Evolutionary conservation across 2,888 invertebrate species (phyloP), one percentile per base, ranked within the genome.

Genomic region (Bursaphelenchus okinawaensis): DNA sequence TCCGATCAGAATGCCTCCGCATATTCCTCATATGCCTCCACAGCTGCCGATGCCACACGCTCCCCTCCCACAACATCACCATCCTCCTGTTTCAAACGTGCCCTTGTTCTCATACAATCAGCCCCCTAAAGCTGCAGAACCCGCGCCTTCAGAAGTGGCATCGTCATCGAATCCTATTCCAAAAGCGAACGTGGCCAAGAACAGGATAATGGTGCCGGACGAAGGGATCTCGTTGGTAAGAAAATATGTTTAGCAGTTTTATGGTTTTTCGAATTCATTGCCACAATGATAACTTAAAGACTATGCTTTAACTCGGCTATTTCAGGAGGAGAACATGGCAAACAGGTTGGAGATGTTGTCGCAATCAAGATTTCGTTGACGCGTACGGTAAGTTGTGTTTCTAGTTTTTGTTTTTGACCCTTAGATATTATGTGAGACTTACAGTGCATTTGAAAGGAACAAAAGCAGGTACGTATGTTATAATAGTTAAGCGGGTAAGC

Each of bases 141-240:
- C 31, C 12, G 9, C 22, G 4, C 12, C 1, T 58, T 29, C 57
- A 31, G 2, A 12, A 27, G 22, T 16, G 28, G 16, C 29, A 57
- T 26, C 60, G 4, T n/a, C 60, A 20, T 12, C 60, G 7, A 50
- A 60, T 26, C 16, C 29, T 6, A 52, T 26, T 28, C 27, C 63
- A 19, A 55, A 57, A 20, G 22, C 67, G 12, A 56, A 75, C 26
- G 73, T 71, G 20, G 72, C 79, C 28, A 76, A 73, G 56, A 82
- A 80, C 7, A 90, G 90, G 85, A 93, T 94, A 64, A 88, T 94
- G 75, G 94, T 94, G 84, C 94, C 94, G 0, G 89, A 91, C 0
- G 93, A 94, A 83, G 92, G 93, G 84, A 88, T 92, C 62, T 93
- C 93, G 28, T 79, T 89, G 84, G 88, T 82, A 31, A 60, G 70